Conservation (phyloP, 2,888 invertebrate species). For the Ceratothoa steindachneri region DNA sequence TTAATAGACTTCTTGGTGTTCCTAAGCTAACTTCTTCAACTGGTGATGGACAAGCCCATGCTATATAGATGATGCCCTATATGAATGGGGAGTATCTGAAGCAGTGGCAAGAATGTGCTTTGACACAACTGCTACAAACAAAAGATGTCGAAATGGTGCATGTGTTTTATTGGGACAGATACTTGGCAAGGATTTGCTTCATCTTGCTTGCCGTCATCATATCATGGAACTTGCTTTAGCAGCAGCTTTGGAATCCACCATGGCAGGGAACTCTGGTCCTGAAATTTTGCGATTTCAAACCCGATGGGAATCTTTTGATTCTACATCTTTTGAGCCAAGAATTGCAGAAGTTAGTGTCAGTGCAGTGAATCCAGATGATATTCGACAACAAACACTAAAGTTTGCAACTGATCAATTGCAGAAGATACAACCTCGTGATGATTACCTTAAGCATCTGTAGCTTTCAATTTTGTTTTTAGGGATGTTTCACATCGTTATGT, state of each 20-base stretch:
- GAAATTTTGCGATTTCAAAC: not conserved
- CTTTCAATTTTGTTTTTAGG: not conserved
- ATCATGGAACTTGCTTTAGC: too few relatives aligned
- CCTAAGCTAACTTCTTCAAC: too few relatives aligned
- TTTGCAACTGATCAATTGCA: not conserved
- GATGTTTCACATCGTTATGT: not conserved
- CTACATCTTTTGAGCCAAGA: too few relatives aligned
- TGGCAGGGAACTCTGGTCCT: not conserved
- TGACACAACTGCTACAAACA: too few relatives aligned
- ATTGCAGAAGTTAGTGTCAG: not conserved
- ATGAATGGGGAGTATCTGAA: too few relatives aligned
- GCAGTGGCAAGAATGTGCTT: too few relatives aligned
- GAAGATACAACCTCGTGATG: not conserved
- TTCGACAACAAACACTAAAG: too few relatives aligned
- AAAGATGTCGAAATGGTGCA: not conserved
- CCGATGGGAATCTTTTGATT: too few relatives aligned
- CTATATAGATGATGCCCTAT: not conserved
- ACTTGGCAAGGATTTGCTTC: not conserved
- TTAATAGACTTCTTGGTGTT: too few relatives aligned
- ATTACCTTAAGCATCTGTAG: not conserved
- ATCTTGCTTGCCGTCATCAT: not conserved
- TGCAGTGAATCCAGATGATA: not conserved
- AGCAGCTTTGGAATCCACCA: not conserved
- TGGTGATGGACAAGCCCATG: not conserved
- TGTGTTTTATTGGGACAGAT: too few relatives aligned